These are phyloP conservation scores for Megalopta genalis DNA, from an alignment of 1,140 invertebrate species.

Conservation along the genomic window DNA sequence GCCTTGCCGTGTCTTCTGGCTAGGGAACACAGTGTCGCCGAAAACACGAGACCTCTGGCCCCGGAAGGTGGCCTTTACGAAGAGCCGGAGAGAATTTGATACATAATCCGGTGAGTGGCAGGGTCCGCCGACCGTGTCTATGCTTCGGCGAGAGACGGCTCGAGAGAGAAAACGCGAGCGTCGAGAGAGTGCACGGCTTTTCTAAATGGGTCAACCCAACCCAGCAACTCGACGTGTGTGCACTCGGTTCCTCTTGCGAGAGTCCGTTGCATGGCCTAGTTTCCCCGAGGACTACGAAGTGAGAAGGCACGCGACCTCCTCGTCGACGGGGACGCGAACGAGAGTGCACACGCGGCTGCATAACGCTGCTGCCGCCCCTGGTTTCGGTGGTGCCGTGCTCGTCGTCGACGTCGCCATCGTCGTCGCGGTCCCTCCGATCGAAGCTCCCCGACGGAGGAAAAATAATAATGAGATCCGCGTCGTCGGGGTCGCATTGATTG, in stretches of 20 bases:
- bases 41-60: neutral
- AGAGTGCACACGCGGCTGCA: neutral
- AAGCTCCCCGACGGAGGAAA: neutral
- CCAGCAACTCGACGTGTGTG: slow-evolving; percentile 46
- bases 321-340: neutral
- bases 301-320: slow-evolving; percentile 37
- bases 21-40: neutral
- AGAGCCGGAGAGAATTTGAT: neutral
- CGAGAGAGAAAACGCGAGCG: slow-evolving; percentile 25
- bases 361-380: neutral
- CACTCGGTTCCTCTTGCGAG: slow-evolving; percentile 41
- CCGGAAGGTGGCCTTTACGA: too few relatives aligned
- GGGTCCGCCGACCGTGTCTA: neutral
- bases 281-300: slow-evolving; percentile 38
- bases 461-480: slow-evolving; percentile 37
- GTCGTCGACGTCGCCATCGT: slow-evolving; percentile 21
- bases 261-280: slow-evolving; percentile 59
- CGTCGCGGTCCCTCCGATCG: slow-evolving; percentile 8
- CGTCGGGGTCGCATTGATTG: slow-evolving; percentile 39
- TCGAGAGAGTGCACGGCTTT: slow-evolving; percentile 24
- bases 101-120: slow-evolving; percentile 40
- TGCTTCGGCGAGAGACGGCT: neutral
- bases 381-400: neutral
- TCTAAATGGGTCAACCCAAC: slow-evolving; percentile 63
- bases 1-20: slow-evolving; percentile 30